Percentiles rank a stretch among this genome's conserved stretches.
Evolutionary conservation across 2,797 vertebrate species (phyloP).

Genomic region (Lophotriccus pileatus): DNA sequence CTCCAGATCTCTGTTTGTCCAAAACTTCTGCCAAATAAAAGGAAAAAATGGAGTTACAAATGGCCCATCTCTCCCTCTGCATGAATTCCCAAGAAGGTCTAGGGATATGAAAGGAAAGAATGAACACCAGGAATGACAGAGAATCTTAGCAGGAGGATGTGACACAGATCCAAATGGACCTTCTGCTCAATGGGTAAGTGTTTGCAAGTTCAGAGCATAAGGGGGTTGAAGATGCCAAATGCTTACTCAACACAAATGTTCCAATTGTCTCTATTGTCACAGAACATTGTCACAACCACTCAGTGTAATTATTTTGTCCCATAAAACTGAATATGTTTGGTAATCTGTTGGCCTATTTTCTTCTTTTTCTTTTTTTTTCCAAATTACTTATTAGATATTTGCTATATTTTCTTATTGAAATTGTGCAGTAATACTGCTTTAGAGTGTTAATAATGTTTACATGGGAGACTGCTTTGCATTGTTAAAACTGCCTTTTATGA

Average conservation of each 20-base stretch:
- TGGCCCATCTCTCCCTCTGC: not conserved
- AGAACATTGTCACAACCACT: not conserved
- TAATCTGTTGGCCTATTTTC: not conserved
- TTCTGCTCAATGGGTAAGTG: not conserved
- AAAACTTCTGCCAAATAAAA: not conserved
- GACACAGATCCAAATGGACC: not conserved
- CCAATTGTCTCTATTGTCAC: not conserved
- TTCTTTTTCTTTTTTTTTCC: not conserved
- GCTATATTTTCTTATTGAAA: not conserved
- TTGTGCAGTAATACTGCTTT: not conserved
- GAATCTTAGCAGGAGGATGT: not conserved
- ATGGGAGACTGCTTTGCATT: not conserved
- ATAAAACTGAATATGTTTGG: not conserved
- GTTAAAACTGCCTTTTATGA: constrained; percentile 3
- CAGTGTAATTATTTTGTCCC: constrained; percentile 20
- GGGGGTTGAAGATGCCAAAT: not conserved
- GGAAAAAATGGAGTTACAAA: not conserved
- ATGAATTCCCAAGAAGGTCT: not conserved
- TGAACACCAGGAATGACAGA: not conserved
- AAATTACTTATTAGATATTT: not conserved
- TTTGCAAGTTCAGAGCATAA: not conserved
- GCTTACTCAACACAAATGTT: not conserved
- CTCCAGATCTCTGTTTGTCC: not conserved
- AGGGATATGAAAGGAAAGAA: not conserved
- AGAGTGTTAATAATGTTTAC: not conserved